A percentile compares a stretch with the other conserved stretches of the same genome.
Conservation (phyloP, 2,113 vertebrate genomes). For the Arothron firmamentum region DNA sequence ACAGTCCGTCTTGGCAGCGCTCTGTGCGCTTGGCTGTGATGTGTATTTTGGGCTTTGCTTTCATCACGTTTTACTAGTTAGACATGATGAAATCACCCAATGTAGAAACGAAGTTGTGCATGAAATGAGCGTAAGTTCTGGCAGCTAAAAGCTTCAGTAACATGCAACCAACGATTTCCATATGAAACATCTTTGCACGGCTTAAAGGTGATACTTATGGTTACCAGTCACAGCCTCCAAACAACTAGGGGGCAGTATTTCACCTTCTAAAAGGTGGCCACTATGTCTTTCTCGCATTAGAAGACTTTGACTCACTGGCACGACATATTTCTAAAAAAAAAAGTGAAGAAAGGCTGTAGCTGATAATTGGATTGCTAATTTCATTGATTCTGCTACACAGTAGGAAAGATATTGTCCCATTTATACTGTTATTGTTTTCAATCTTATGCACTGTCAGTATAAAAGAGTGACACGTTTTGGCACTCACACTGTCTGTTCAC, state of each 20-base stretch:
- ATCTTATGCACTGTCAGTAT: too few relatives aligned
- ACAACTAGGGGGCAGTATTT: too few relatives aligned
- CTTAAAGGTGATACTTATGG: neutral
- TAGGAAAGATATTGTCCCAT: too few relatives aligned
- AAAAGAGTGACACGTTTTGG: slow-evolving; percentile 5
- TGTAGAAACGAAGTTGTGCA: slow-evolving; percentile 28
- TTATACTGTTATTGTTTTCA: too few relatives aligned
- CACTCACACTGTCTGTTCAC: slow-evolving; percentile 84
- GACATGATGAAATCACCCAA: slow-evolving; percentile 26
- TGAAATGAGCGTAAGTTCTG: slow-evolving; percentile 21
- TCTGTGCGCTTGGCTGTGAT: slow-evolving; percentile 29
- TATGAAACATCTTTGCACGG: neutral
- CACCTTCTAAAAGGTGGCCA: too few relatives aligned
- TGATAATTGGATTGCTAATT: too few relatives aligned
- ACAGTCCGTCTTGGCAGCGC: slow-evolving; percentile 41
- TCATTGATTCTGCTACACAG: too few relatives aligned
- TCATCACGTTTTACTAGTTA: slow-evolving; percentile 44
- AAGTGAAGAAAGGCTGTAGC: too few relatives aligned
- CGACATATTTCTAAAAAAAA: too few relatives aligned
- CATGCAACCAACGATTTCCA: slow-evolving; percentile 13
- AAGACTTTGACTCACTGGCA: too few relatives aligned
- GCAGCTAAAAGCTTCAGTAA: slow-evolving; percentile 7
- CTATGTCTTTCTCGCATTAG: too few relatives aligned
- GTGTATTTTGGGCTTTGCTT: slow-evolving; percentile 36
- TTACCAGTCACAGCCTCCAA: too few relatives aligned